Base-by-base conservation (phyloP, 1,140 invertebrate species). In the Drosophila ananassae region DNA sequence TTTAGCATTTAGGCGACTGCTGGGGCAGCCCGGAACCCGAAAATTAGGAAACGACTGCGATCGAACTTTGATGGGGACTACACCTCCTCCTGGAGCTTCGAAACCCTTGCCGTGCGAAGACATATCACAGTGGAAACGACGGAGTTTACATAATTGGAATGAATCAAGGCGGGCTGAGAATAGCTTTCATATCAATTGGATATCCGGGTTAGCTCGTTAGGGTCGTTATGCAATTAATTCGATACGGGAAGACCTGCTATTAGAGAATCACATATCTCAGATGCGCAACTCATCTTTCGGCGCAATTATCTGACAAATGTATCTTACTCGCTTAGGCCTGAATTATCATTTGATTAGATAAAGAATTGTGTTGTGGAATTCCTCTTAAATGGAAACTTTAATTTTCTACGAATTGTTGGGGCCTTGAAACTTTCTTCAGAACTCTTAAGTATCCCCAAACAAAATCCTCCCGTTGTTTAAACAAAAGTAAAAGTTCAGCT, bases 31-130 rank as follows among this genome's bases (percentile, higher is more conserved):
- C 50, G 66, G 63, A 69, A 78, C 47, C 68, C 57, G 34, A 73
- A 73, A 56, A 69, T 69, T 69, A 69, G 66, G 66, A 69, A 69
- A 69, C 44, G 25, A 41, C 50, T 63, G 39, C 44, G 66, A 69
- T 69, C 66, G 66, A 69, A 69, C 66, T 69, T 56, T 69, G 66
- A 69, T 69, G 66, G 66, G 66, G 63, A 69, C 8, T 17, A 58
- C 63, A 63, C 59, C 63, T 52, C 47, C 59, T 39, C 34, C 34
- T n/a, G 34, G n/a, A 21, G 17, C 44, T n/a, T 5, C 25, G 4
- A 25, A 34, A 22, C 51, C 30, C 28, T 53, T 22, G 24, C 44
- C 34, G 34, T 10, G 44, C 24, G 44, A 22, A 13, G 9, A 53
- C 21, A 34, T 34, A 53, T 53, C 51, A 66, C 48, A 56, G 62